Evolutionary conservation across 2,888 invertebrate genomes (phyloP).

Genomic region (Tetragnatha montana): DNA sequence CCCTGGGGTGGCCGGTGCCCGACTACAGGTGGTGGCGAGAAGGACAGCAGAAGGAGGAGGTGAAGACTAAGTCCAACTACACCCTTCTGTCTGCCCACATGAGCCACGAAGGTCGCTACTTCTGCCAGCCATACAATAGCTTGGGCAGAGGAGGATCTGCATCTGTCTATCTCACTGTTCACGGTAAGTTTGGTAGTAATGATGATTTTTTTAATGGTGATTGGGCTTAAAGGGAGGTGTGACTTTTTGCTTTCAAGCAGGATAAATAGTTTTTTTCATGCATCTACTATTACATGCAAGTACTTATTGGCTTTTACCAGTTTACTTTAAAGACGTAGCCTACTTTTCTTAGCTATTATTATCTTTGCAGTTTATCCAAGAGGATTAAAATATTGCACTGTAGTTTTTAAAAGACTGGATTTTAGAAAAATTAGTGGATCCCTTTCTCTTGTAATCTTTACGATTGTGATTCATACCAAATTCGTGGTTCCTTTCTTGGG

Average conservation of each 20-base stretch:
- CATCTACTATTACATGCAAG: neutral
- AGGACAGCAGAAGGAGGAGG: conserved; percentile 80
- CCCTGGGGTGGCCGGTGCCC: conserved; percentile 94
- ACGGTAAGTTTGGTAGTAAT: conserved; percentile 75
- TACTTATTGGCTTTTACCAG: too few relatives aligned
- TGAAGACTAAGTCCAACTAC: conserved; percentile 87
- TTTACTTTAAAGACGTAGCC: too few relatives aligned
- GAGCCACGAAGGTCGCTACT: conserved; percentile 89
- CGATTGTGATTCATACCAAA: too few relatives aligned
- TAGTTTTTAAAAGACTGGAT: too few relatives aligned
- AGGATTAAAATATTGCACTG: too few relatives aligned
- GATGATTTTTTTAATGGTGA: neutral
- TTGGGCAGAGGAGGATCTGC: conserved; percentile 90
- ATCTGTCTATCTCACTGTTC: conserved; percentile 88
- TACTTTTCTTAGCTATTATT: too few relatives aligned
- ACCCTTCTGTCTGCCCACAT: conserved; percentile 90
- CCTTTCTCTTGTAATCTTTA: too few relatives aligned
- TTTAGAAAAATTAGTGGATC: too few relatives aligned
- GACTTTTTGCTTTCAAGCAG: neutral
- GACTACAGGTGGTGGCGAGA: conserved; percentile 90
- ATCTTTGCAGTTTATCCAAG: too few relatives aligned
- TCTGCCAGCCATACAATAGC: conserved; percentile 92
- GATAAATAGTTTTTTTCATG: neutral
- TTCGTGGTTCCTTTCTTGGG: too few relatives aligned
- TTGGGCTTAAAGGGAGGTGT: neutral